Evolutionary conservation across 2,888 invertebrate species (phyloP), one percentile per base, ranked within the genome.

Genomic region (Petrolisthes manimaculis): DNA sequence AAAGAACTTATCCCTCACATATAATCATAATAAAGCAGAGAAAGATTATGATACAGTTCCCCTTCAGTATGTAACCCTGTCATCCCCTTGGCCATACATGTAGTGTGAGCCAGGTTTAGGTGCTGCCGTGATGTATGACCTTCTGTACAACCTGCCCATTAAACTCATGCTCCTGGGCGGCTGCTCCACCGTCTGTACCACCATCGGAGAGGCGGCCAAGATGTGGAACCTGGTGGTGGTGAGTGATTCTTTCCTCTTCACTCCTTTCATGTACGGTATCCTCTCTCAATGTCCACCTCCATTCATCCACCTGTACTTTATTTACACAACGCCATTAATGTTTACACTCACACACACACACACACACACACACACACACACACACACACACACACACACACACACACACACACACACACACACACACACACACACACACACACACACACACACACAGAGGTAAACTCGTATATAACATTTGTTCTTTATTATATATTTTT

Each of bases 221-320:
- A 99, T 99, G 97, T 99, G 99, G 99, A 99, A 99, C 94, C 95
- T 99, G 91, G 97, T 99, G 93, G 99, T 99, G 94, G 99, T 99
- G 21, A 82, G 91, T 81, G 6, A 9, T 37, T 37, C 37, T 37
- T 37, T 37, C 37, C 37, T 37, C 2, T 37, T 37, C 37, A 37
- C 37, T 37, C 37, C 37, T 37, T 37, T 37, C 37, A 37, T 37
- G 37, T 37, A 37, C 2, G 67, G 67, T 18, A 69, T 69, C 4
- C 69, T 69, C 4, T 21, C 12, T 12, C n/a, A 14, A 54, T 51
- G 24, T 54, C 9, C 55, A 53, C 8, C 12, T 55, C 54, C 56
- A 18, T 54, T 55, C 4, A 55, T 21, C 54, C 6, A 21, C n/a
- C 54, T 0, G 4, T 37, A 37, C 37, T 37, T 37, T 37, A 37